Percentiles rank a stretch among this genome's conserved stretches.
These are phyloP conservation scores for Eurytoma adleriae DNA, from an alignment of 2,888 invertebrate species.

Conservation along the genomic window DNA sequence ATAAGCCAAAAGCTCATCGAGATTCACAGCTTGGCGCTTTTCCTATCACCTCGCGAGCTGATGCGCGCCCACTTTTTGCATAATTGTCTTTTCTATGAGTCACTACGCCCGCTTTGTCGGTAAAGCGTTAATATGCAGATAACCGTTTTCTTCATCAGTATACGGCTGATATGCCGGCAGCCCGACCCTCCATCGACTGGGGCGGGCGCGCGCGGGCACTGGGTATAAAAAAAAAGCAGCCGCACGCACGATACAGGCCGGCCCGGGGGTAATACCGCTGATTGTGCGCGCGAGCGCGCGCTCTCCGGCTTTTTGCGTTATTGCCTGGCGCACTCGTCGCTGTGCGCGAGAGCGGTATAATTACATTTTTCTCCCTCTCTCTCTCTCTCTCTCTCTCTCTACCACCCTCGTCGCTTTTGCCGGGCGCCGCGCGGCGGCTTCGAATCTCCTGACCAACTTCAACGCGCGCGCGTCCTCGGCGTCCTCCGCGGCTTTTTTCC, in stretches of 20 bases:
- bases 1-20: not conserved
- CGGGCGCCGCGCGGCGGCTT: not conserved
- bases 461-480: not conserved
- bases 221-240: not conserved
- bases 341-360: slow-evolving; percentile 34
- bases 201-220: not conserved
- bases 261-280: slow-evolving; percentile 23
- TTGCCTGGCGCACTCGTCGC: slow-evolving; percentile 3
- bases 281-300: not conserved
- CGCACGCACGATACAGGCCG: slow-evolving; percentile 4
- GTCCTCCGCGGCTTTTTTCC: not conserved
- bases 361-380: slow-evolving; percentile 47
- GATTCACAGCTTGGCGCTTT: not conserved
- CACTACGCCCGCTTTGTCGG: not conserved
- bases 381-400: too few species aligned
- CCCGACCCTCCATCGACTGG: not conserved
- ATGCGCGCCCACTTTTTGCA: slow-evolving; percentile 39
- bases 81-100: slow-evolving; percentile 8
- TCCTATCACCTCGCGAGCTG: not conserved
- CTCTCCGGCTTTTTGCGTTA: slow-evolving; percentile 41
- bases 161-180: not conserved
- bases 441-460: slow-evolving; percentile 18
- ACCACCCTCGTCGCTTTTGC: too few species aligned
- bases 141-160: slow-evolving; percentile 19
- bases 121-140: slow-evolving; percentile 26